These are phyloP conservation scores for Drosophila parabipectinata DNA, from an alignment of 1,140 invertebrate genomes.

Conservation along the genomic window DNA sequence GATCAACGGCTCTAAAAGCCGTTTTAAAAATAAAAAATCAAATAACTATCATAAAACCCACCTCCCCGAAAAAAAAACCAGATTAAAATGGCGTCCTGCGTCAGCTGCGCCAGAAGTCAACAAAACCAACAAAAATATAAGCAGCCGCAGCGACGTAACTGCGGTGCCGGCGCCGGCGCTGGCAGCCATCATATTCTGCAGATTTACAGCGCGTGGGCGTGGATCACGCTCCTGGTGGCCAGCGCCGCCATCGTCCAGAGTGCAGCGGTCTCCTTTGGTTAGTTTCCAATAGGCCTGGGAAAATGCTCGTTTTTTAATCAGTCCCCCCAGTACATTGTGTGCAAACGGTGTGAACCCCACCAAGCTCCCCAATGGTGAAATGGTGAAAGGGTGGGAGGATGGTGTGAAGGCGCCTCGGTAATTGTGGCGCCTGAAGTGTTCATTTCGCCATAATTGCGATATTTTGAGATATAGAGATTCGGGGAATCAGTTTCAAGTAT, in stretches of 20 bases:
- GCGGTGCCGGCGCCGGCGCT: conserved; percentile 17
- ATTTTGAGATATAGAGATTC: conserved; percentile 1
- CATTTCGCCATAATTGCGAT: conserved; percentile 14
- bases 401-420: conserved; percentile 1
- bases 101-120: conserved; percentile 55
- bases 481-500: conserved; percentile 27
- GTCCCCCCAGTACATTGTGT: conserved; percentile 28
- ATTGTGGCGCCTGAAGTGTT: conserved; percentile 20
- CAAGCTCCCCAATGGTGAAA: conserved; percentile 5
- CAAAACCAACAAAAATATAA: conserved; percentile 34
- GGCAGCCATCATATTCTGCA: conserved; percentile 60
- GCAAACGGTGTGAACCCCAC: conserved; percentile 39
- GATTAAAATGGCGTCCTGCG: conserved; percentile 69
- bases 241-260: conserved; percentile 68
- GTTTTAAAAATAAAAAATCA: conserved; percentile 54
- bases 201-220: conserved; percentile 59
- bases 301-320: neutral
- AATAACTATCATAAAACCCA: conserved; percentile 21
- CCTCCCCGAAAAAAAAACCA: conserved; percentile 12
- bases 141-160: conserved; percentile 39
- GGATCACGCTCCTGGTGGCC: conserved; percentile 58
- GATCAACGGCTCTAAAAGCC: conserved; percentile 61
- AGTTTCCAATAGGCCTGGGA: conserved; percentile 21
- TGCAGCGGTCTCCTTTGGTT: conserved; percentile 69
- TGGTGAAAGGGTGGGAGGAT: conserved; percentile 20